Percentiles rank a stretch among this genome's conserved stretches.
Conservation (phyloP, 1,140 invertebrate genomes). For the Acromyrmex echinatior region DNA sequence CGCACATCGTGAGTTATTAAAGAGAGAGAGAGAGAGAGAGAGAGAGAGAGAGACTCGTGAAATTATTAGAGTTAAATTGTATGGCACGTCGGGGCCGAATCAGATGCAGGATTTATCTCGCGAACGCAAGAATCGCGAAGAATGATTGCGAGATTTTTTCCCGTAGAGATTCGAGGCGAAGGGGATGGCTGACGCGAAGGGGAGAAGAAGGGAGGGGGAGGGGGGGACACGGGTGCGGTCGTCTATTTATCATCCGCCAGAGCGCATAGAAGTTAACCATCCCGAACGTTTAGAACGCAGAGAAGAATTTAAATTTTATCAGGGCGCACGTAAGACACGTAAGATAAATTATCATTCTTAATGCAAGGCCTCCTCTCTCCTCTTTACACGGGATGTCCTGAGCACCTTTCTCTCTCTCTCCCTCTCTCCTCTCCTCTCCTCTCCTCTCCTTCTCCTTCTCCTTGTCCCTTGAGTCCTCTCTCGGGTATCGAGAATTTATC, state of each 20-base stretch:
- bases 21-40: not conserved
- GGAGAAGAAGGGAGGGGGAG: not conserved
- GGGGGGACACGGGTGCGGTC: slow-evolving; percentile 26
- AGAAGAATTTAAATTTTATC: slow-evolving; percentile 64
- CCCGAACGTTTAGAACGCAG: slow-evolving; percentile 64
- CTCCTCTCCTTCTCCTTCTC: not conserved
- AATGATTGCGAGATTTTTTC: slow-evolving; percentile 63
- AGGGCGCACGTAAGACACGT: slow-evolving; percentile 62
- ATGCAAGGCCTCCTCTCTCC: slow-evolving; percentile 40
- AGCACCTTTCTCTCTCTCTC: not conserved
- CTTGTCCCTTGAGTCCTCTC: slow-evolving; percentile 28
- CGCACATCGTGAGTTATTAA: slow-evolving; percentile 53
- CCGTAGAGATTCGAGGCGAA: slow-evolving; percentile 45
- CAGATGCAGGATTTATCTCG: slow-evolving; percentile 55
- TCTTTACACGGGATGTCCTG: not conserved
- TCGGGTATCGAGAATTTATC: slow-evolving; percentile 47
- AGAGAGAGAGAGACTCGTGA: not conserved
- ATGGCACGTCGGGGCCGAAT: slow-evolving; percentile 32
- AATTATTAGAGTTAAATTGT: slow-evolving; percentile 55
- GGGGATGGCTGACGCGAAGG: not conserved
- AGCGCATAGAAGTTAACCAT: slow-evolving; percentile 65
- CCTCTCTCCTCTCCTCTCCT: not conserved
- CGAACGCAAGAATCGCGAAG: slow-evolving; percentile 56
- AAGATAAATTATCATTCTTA: slow-evolving; percentile 66
- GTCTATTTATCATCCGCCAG: slow-evolving; percentile 64